Percentiles rank a stretch among this genome's conserved stretches.
phyloP scores from a whole-genome alignment of 2,113 vertebrate genomes.

The Laterallus jamaicensis region DNA sequence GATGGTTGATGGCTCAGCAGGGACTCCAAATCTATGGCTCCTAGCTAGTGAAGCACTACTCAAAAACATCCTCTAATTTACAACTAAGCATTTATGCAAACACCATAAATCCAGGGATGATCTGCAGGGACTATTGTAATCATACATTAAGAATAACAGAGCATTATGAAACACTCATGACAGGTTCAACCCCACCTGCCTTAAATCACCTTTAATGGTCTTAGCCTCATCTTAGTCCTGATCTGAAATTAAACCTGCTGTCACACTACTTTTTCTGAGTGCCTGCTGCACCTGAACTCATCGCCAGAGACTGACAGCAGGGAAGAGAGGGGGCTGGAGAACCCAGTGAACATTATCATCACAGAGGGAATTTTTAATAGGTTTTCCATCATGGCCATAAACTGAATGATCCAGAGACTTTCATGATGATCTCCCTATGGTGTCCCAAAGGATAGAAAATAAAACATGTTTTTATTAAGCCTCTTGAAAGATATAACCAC shows the following conservation, averaged over 20 bases:
- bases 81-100: conserved; percentile 53
- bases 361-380: background rate
- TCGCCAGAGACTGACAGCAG: background rate
- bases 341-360: background rate
- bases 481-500: conserved; percentile 44
- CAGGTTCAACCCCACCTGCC: conserved; percentile 36
- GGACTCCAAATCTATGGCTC: conserved; percentile 19
- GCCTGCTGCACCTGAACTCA: conserved; percentile 22
- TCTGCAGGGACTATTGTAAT: conserved; percentile 6
- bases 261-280: conserved; percentile 10
- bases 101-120: conserved; percentile 51
- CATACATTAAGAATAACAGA: conserved; percentile 52
- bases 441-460: conserved; percentile 45
- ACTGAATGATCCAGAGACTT: background rate
- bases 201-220: conserved; percentile 66
- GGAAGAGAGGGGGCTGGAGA: background rate
- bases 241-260: conserved; percentile 47
- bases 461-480: conserved; percentile 65
- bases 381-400: conserved; percentile 54
- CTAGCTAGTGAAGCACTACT: background rate
- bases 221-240: conserved; percentile 21
- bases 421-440: background rate
- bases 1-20: conserved; percentile 37
- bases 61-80: conserved; percentile 62
- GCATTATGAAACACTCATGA: conserved; percentile 49